A percentile compares a stretch with the other conserved stretches of the same genome.
These are phyloP conservation scores for Cotesia congregata DNA, from an alignment of 2,888 invertebrate genomes.

Conservation along the genomic window DNA sequence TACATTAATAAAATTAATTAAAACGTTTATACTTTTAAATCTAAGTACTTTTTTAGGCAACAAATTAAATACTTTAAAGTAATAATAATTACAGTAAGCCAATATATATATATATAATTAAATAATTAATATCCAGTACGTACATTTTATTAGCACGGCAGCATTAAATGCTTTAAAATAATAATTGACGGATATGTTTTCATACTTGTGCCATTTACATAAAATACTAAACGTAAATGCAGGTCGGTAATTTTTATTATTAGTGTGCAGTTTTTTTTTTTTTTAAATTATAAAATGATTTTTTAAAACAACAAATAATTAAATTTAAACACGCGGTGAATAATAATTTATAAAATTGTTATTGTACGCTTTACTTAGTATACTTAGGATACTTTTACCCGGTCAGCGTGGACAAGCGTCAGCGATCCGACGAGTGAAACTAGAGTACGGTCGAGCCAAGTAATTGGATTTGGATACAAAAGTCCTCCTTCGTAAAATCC, in stretches of 20 bases:
- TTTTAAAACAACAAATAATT: neutral
- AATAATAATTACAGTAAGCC: slow-evolving; percentile 1
- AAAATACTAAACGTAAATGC: neutral
- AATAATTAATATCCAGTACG: neutral
- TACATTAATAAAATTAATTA: neutral
- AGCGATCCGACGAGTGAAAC: slow-evolving; percentile 85
- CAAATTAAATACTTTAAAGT: neutral
- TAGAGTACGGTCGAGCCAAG: slow-evolving; percentile 93
- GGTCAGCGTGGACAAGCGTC: slow-evolving; percentile 74
- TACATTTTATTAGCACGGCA: neutral
- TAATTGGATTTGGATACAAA: slow-evolving; percentile 89
- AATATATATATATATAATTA: neutral
- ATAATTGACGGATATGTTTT: neutral
- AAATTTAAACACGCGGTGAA: neutral
- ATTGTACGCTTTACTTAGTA: slow-evolving; percentile 36
- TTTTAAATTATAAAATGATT: neutral
- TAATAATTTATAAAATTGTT: neutral
- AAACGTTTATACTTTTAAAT: neutral
- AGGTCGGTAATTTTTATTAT: neutral
- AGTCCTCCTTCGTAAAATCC: slow-evolving; percentile 95
- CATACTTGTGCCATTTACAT: neutral
- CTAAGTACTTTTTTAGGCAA: neutral
- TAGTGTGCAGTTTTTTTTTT: neutral
- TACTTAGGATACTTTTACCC: slow-evolving; percentile 61
- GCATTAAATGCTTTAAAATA: neutral